These are phyloP conservation scores for Vireo griseus DNA, from an alignment of 2,797 vertebrate genomes.

Conservation along the genomic window DNA sequence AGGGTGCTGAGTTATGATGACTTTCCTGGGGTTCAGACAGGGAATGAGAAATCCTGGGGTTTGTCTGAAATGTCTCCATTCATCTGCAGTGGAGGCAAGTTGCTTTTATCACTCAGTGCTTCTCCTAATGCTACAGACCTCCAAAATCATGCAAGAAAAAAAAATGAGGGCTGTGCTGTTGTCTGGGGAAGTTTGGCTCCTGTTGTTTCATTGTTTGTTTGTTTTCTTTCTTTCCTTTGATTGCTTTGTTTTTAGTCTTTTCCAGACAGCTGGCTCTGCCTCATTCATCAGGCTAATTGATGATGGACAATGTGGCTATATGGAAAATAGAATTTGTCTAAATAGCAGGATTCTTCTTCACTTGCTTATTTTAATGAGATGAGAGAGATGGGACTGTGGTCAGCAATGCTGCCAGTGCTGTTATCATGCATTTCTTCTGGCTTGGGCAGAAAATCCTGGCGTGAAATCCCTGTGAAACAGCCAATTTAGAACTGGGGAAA, in stretches of 20 bases:
- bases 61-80: not conserved
- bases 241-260: constrained; percentile 26
- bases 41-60: not conserved
- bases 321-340: not conserved
- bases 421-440: not conserved
- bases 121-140: not conserved
- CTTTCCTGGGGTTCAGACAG: not conserved
- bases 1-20: not conserved
- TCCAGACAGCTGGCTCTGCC: constrained; percentile 14
- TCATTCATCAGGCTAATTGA: constrained; percentile 36
- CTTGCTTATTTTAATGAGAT: constrained; percentile 8
- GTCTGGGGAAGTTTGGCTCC: not conserved
- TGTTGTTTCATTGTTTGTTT: not conserved
- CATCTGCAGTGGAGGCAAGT: not conserved
- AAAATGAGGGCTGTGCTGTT: not conserved
- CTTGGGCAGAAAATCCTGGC: not conserved
- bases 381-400: not conserved
- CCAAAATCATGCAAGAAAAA: not conserved
- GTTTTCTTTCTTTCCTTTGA: not conserved
- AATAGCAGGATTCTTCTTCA: not conserved
- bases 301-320: not conserved
- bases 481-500: not conserved
- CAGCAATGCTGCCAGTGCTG: not conserved
- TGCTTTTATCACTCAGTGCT: not conserved
- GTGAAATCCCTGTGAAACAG: not conserved